Evolutionary conservation across 1,140 invertebrate genomes (phyloP).

Genomic region (Drosophila albomicans): DNA sequence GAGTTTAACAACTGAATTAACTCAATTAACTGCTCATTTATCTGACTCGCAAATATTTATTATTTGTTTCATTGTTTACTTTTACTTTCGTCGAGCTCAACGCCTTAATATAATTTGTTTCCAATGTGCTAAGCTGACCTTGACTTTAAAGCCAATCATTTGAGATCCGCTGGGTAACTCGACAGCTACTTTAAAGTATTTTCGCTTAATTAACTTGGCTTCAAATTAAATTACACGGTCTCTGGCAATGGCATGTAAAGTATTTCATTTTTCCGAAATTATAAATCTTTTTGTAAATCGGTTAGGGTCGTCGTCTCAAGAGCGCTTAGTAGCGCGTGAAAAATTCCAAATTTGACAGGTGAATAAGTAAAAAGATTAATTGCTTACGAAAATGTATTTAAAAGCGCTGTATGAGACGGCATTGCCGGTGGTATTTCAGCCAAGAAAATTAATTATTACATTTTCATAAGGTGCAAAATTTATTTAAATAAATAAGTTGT

Average conservation of each 20-base stretch:
- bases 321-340: conserved; percentile 32
- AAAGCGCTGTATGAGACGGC: neutral
- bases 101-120: neutral
- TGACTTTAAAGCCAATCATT: conserved; percentile 34
- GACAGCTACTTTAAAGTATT: conserved; percentile 13
- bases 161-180: too few relatives aligned
- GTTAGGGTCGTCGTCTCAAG: conserved; percentile 32
- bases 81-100: conserved; percentile 64
- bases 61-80: conserved; percentile 52
- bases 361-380: conserved; percentile 24
- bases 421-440: neutral
- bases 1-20: conserved; percentile 68
- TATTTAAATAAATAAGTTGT: too few relatives aligned
- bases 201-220: conserved; percentile 53
- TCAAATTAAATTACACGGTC: conserved; percentile 24
- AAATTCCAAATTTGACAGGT: conserved; percentile 32
- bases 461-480: too few relatives aligned
- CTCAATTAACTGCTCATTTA: conserved; percentile 58
- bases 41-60: conserved; percentile 29
- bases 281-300: conserved; percentile 17
- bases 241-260: conserved; percentile 9
- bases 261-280: conserved; percentile 13
- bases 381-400: conserved; percentile 4
- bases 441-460: too few relatives aligned
- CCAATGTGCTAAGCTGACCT: conserved; percentile 31